Base-by-base conservation (phyloP, 2,113 vertebrate species). In the Okapia johnstoni region DNA sequence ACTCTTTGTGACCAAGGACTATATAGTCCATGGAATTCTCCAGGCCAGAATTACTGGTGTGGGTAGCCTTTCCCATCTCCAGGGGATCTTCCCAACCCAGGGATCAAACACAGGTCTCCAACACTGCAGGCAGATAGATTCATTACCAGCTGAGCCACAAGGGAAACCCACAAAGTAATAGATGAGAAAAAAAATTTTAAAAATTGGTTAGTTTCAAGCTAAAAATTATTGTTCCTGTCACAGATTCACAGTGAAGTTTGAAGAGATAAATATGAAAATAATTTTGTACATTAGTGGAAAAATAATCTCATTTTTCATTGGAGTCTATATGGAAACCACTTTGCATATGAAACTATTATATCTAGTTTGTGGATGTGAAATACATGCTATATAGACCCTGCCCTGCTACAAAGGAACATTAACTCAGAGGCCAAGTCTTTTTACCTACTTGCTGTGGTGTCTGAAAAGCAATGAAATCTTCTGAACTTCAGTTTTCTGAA, bases 351-450 rank as follows among this genome's bases (percentile, higher is more conserved):
- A 88, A 11, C 6, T 7, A 23, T 11, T 17, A 6, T 23, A 13
- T 52, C 60, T n/a, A 17, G 1, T 28, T 33, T 40, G 13, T 63
- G 48, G 1, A 4, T 55, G 10, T 63, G 30, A 0, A 7, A 2
- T 28, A 1, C 11, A 12, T 55, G 25, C 4, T 46, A 13, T 55
- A 15, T 13, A 8, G 50, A 40, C 33, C 17, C 33, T 36, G 4
- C 5, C 2, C 30, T 50, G 7, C 5, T 40, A 21, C 5, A 3
- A 1, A 33, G 25, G 61, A 46, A 21, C 2, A 1, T n/a, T 77
- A 8, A 26, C 26, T 55, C 73, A 8, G 25, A 7, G 26, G 80
- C n/a, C 77, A 85, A 43, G 36, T 21, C 52, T 55, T 9, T 30
- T 23, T 3, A 4, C 12, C 11, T 60, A 55, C 14, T 63, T 66